phyloP scores from a whole-genome alignment of 2,797 vertebrate genomes.

The Onychomys arenicola region DNA sequence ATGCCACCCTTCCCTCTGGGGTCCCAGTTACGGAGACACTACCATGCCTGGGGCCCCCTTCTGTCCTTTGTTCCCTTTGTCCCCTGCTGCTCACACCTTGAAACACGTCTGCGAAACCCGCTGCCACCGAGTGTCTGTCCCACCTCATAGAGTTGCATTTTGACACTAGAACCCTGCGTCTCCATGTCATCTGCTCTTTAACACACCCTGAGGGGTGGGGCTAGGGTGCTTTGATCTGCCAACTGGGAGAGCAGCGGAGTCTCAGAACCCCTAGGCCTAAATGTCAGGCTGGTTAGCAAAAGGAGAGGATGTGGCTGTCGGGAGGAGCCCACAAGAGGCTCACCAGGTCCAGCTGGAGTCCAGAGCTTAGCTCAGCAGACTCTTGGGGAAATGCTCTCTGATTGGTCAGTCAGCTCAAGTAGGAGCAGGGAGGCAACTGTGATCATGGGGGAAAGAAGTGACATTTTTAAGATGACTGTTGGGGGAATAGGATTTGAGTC shows the following conservation, averaged over 20 bases:
- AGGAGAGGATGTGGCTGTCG: background rate
- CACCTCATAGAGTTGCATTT: background rate
- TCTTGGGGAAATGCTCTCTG: background rate
- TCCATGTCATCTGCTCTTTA: background rate
- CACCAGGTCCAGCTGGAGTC: background rate
- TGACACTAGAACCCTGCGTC: background rate
- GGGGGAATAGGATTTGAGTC: background rate
- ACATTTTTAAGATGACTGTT: background rate
- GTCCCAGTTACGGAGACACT: background rate
- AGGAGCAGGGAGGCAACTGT: background rate
- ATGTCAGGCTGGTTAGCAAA: background rate
- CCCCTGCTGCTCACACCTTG: too few relatives aligned
- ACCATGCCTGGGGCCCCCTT: too few relatives aligned
- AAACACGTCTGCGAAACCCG: background rate
- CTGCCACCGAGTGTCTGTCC: background rate
- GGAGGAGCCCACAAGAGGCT: background rate
- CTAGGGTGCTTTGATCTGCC: background rate
- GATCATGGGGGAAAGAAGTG: background rate
- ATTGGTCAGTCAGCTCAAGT: background rate
- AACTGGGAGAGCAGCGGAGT: background rate
- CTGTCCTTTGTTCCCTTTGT: background rate
- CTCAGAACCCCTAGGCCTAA: background rate
- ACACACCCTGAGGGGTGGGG: background rate
- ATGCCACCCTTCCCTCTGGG: background rate
- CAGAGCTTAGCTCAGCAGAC: background rate